A percentile compares a stretch with the other conserved stretches of the same genome.
These are phyloP conservation scores for Engystomops pustulosus DNA, from an alignment of 2,113 vertebrate genomes.

Conservation along the genomic window DNA sequence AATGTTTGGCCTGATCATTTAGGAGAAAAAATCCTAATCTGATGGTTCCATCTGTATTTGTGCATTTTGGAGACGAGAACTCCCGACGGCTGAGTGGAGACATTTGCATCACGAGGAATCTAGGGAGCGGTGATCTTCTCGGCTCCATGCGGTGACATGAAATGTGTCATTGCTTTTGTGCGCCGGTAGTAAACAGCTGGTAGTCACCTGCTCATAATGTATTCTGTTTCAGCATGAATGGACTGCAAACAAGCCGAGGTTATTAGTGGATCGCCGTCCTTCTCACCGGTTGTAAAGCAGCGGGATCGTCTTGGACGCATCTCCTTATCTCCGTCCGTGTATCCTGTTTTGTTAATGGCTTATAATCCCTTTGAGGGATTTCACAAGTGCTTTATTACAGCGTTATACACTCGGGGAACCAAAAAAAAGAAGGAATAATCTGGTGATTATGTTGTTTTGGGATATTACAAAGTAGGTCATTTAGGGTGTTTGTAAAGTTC, in stretches of 20 bases:
- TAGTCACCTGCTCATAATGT: conserved; percentile 42
- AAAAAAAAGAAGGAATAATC: conserved; percentile 27
- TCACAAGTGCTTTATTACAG: conserved; percentile 25
- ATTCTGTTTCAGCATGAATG: conserved; percentile 38
- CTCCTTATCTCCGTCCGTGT: conserved; percentile 15
- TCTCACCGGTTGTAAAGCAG: background rate
- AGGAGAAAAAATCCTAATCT: background rate
- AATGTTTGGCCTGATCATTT: background rate
- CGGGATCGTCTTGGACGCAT: background rate
- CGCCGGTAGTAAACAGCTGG: conserved; percentile 20
- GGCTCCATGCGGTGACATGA: background rate
- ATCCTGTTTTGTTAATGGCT: conserved; percentile 20
- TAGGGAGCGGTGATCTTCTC: conserved; percentile 1
- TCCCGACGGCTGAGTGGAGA: conserved; percentile 8
- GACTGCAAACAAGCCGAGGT: conserved; percentile 40
- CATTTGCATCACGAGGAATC: conserved; percentile 9
- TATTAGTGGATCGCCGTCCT: background rate
- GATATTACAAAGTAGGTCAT: conserved; percentile 4
- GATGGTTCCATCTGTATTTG: background rate
- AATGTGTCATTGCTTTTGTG: conserved; percentile 20
- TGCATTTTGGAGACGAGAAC: background rate
- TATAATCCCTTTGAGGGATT: conserved; percentile 34
- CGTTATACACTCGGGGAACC: conserved; percentile 10
- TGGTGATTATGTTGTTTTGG: conserved; percentile 7
- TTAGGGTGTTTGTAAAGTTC: background rate